Evolutionary conservation across 92 coral and sea anemone genomes (phyloP).

Genomic region (Heliopora coerulea): DNA sequence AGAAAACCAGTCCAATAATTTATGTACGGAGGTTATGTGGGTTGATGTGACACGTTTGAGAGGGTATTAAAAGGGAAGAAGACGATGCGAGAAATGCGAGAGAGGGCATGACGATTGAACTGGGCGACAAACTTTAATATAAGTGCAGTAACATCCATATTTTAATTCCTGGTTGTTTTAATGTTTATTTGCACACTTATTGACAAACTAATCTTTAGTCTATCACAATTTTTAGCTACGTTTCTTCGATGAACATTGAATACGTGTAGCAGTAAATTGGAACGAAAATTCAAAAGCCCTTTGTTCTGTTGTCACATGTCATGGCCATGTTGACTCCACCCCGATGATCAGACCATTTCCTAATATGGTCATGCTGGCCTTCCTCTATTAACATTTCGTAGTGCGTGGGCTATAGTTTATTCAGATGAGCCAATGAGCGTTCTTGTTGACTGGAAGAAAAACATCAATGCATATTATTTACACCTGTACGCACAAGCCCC

Average conservation of each 20-base stretch:
- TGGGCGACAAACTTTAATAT: too few species aligned
- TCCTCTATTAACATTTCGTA: conserved; percentile 7
- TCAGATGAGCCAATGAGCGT: conserved; percentile 16
- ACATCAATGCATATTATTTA: too few species aligned
- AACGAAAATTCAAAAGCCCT: neutral
- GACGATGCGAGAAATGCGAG: too few species aligned
- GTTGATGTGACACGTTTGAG: too few species aligned
- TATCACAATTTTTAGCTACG: neutral
- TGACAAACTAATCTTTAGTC: conserved; percentile 15
- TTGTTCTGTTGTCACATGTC: neutral
- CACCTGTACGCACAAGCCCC: too few species aligned
- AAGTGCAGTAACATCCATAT: too few species aligned
- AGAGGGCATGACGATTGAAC: too few species aligned
- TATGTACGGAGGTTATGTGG: too few species aligned
- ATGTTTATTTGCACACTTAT: neutral
- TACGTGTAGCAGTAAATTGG: neutral
- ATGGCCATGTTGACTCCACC: conserved; percentile 20
- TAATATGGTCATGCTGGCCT: conserved; percentile 22
- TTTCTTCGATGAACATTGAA: neutral
- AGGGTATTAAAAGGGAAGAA: too few species aligned
- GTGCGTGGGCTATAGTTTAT: conserved; percentile 20
- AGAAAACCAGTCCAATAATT: too few species aligned
- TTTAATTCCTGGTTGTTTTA: neutral
- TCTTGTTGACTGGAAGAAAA: too few species aligned
- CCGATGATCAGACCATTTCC: neutral